Evolutionary conservation across 2,888 invertebrate genomes (phyloP).

Genomic region (Capitulum mitella): DNA sequence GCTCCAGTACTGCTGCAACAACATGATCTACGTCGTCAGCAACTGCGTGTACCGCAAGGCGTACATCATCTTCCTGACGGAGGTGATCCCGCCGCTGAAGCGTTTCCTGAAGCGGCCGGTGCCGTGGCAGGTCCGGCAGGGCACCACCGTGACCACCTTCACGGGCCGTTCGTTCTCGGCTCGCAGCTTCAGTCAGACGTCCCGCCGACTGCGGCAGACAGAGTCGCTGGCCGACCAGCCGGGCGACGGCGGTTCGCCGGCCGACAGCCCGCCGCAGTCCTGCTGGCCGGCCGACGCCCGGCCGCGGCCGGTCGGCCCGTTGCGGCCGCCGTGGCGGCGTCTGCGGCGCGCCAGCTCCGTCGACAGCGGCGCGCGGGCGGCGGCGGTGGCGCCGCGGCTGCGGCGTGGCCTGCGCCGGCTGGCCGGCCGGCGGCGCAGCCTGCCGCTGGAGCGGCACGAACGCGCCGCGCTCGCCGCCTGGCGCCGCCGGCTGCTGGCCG

Average conservation of each 20-base stretch:
- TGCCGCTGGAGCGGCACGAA: not conserved
- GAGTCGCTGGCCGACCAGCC: not conserved
- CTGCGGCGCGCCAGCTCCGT: too few species aligned
- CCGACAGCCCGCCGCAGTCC: not conserved
- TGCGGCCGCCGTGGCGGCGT: too few species aligned
- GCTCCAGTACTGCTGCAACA: constrained; percentile 34
- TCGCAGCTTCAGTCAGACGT: not conserved
- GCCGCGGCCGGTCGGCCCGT: not conserved
- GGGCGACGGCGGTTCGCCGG: not conserved
- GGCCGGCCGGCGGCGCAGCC: not conserved
- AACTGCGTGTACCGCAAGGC: constrained; percentile 30
- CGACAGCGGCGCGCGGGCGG: too few species aligned
- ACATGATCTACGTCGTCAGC: constrained; percentile 35
- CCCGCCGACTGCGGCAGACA: not conserved
- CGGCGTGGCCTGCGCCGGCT: too few species aligned
- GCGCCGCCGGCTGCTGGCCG: not conserved
- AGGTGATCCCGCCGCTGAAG: not conserved
- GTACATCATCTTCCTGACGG: constrained; percentile 31
- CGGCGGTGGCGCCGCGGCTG: not conserved
- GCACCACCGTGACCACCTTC: not conserved
- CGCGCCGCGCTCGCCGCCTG: not conserved
- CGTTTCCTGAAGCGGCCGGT: not conserved
- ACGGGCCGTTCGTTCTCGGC: not conserved
- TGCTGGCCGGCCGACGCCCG: not conserved
- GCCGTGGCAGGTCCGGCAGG: not conserved